phyloP scores from a whole-genome alignment of 2,797 vertebrate species.

The Gastrophryne carolinensis region DNA sequence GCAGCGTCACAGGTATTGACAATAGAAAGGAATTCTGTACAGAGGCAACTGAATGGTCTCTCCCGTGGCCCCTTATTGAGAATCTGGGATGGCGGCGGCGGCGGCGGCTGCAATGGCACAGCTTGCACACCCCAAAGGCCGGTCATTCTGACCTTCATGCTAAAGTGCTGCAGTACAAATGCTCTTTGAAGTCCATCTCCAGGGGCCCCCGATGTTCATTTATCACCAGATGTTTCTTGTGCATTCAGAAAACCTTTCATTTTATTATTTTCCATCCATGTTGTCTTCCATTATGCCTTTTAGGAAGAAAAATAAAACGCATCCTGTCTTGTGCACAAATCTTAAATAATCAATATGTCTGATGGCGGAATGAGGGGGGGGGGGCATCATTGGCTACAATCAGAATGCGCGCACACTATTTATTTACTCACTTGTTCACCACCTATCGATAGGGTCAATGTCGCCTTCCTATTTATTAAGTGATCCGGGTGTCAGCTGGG shows the following conservation, averaged over 20 bases:
- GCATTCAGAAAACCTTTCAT: neutral
- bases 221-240: neutral
- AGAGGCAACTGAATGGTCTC: too few species aligned
- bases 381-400: conserved; percentile 36
- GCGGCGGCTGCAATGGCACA: too few species aligned
- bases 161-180: too few species aligned
- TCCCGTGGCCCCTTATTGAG: too few species aligned
- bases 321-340: conserved; percentile 10
- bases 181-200: too few species aligned
- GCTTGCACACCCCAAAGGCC: too few species aligned
- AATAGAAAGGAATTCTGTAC: too few species aligned
- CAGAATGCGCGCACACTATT: conserved; percentile 35
- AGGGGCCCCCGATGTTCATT: too few species aligned
- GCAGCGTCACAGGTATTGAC: too few species aligned
- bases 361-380: neutral
- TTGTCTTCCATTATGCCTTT: neutral
- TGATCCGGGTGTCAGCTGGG: conserved; percentile 18
- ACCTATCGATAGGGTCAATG: conserved; percentile 36
- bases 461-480: conserved; percentile 30
- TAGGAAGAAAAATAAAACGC: neutral
- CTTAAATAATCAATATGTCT: conserved; percentile 40
- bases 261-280: neutral
- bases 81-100: too few species aligned
- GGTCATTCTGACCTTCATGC: too few species aligned
- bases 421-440: conserved; percentile 23